phyloP scores from a whole-genome alignment of 2,888 invertebrate species.

The Diogma glabrata region DNA sequence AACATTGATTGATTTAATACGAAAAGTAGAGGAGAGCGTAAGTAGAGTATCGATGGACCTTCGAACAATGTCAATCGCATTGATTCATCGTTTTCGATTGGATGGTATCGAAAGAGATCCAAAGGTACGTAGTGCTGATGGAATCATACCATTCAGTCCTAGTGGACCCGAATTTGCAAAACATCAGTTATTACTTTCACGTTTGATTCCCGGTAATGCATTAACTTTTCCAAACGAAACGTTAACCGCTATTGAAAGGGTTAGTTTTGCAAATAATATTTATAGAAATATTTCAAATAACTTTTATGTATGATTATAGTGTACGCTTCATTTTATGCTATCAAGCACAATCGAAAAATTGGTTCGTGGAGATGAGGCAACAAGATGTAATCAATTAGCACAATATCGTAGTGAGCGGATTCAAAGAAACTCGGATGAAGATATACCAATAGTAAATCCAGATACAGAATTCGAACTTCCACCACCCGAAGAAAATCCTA shows the following conservation, averaged over 20 bases:
- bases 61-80: slow-evolving; percentile 45
- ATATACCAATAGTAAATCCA: no score
- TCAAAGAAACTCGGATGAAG: slow-evolving; percentile 29
- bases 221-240: slow-evolving; percentile 50
- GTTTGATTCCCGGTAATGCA: slow-evolving; percentile 50
- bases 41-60: slow-evolving; percentile 49
- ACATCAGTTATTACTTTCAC: slow-evolving; percentile 45
- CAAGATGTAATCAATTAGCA: slow-evolving; percentile 43
- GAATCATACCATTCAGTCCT: slow-evolving; percentile 55
- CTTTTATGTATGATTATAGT: slow-evolving; percentile 41
- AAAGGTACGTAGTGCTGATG: slow-evolving; percentile 29
- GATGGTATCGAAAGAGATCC: slow-evolving; percentile 52
- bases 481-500: no score
- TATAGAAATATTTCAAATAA: not conserved
- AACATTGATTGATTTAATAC: slow-evolving; percentile 58
- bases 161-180: slow-evolving; percentile 52
- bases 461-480: no score
- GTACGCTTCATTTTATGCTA: slow-evolving; percentile 64
- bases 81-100: slow-evolving; percentile 61
- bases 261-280: no score
- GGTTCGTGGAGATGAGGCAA: slow-evolving; percentile 52
- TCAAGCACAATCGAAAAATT: slow-evolving; percentile 55
- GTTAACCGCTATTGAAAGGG: slow-evolving; percentile 46
- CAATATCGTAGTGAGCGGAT: slow-evolving; percentile 47
- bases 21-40: slow-evolving; percentile 54